Evolutionary conservation across 2,113 vertebrate species (phyloP).

Genomic region (Neopipo cinnamomea): DNA sequence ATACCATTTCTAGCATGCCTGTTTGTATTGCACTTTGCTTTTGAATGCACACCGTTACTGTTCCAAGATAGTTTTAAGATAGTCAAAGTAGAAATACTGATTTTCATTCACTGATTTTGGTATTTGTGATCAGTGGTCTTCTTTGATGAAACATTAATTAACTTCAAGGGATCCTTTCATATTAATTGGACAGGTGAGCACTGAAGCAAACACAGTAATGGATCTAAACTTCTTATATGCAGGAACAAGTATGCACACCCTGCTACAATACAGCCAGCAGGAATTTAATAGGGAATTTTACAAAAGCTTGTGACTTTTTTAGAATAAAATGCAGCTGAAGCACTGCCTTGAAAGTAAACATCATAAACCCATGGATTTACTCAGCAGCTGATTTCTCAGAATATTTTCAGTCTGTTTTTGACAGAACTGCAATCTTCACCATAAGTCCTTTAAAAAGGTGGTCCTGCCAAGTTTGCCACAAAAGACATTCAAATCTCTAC

Average conservation of each 20-base stretch:
- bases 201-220: background rate
- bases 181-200: background rate
- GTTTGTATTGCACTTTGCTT: background rate
- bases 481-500: background rate
- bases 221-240: background rate
- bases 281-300: background rate
- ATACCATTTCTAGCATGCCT: background rate
- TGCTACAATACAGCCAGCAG: background rate
- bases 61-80: background rate
- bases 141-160: slow-evolving; percentile 4
- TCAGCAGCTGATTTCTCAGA: background rate
- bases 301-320: background rate
- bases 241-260: background rate
- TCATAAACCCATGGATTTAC: background rate
- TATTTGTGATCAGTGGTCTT: background rate
- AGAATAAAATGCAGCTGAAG: background rate
- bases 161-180: background rate
- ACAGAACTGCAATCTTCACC: background rate
- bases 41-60: background rate
- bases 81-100: background rate
- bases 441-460: background rate
- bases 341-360: background rate
- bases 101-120: background rate
- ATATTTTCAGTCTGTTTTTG: background rate
- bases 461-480: background rate